Evolutionary conservation across 2,113 vertebrate species (phyloP).

Genomic region (Ornithorhynchus anatinus): DNA sequence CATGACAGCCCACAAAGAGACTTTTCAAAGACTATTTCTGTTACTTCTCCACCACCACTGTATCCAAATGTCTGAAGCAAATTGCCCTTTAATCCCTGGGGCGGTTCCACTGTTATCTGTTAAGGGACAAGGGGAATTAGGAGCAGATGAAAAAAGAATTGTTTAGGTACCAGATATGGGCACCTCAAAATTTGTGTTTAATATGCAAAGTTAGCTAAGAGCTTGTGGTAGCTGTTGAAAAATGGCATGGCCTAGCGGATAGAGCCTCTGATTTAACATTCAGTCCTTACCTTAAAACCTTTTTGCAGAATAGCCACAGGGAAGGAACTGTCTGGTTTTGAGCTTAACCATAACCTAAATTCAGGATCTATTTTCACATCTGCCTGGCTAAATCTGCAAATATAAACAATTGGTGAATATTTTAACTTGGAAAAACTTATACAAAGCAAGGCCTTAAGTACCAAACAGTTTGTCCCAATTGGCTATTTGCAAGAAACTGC

Average conservation of each 20-base stretch:
- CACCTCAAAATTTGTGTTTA: no score
- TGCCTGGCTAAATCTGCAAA: slow-evolving; percentile 42
- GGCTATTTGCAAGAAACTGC: no score
- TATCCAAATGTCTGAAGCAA: slow-evolving; percentile 62
- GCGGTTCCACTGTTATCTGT: slow-evolving; percentile 62
- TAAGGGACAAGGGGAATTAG: neutral
- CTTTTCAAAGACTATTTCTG: slow-evolving; percentile 53
- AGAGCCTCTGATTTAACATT: no score
- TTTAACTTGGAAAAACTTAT: neutral
- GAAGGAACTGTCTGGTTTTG: slow-evolving; percentile 49
- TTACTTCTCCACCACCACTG: slow-evolving; percentile 44
- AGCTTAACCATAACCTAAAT: slow-evolving; percentile 67
- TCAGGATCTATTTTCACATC: slow-evolving; percentile 23
- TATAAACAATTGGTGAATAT: neutral
- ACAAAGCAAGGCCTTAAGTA: neutral
- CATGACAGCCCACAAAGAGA: slow-evolving; percentile 40
- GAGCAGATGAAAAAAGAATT: neutral
- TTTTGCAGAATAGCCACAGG: slow-evolving; percentile 60
- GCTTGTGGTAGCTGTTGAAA: no score
- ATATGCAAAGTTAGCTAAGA: no score
- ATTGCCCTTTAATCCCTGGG: slow-evolving; percentile 61
- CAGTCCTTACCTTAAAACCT: slow-evolving; percentile 64
- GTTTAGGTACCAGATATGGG: accelerated
- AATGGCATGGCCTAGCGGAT: no score
- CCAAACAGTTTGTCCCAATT: neutral